Conservation (phyloP, 2,113 vertebrate species). For the Syngnathus floridae region DNA sequence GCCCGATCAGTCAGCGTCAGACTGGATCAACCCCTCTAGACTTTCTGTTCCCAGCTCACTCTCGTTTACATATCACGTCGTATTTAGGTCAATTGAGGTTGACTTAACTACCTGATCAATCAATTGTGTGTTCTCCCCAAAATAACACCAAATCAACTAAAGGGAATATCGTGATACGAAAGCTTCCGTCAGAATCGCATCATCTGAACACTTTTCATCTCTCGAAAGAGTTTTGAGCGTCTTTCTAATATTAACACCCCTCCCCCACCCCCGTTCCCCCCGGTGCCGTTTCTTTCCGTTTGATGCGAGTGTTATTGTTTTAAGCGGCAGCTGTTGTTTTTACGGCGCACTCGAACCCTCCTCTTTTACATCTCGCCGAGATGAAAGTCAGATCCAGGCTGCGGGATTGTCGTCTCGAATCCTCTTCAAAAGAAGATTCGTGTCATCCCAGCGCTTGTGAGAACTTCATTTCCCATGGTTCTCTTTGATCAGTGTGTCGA, state of each 20-base stretch:
- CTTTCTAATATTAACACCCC: constrained; percentile 30
- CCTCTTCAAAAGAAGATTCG: constrained; percentile 53
- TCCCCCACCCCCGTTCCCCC: constrained; percentile 10
- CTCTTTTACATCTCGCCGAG: constrained; percentile 57
- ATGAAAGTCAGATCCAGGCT: constrained; percentile 64
- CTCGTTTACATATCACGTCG: background rate
- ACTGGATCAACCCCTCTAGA: constrained; percentile 23
- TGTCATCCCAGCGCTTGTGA: constrained; percentile 55
- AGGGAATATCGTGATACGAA: constrained; percentile 29
- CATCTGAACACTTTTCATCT: constrained; percentile 47
- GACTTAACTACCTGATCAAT: constrained; percentile 2
- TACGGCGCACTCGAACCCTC: constrained; percentile 50
- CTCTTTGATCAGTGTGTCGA: constrained; percentile 56
- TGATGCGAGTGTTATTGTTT: constrained; percentile 61
- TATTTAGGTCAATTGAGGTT: constrained; percentile 7
- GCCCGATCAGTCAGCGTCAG: constrained; percentile 24
- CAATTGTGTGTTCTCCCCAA: background rate
- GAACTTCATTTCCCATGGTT: constrained; percentile 67
- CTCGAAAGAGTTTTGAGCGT: constrained; percentile 41
- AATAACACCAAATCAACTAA: constrained; percentile 18
- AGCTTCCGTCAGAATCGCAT: constrained; percentile 40
- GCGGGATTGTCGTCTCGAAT: constrained; percentile 57
- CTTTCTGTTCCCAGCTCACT: background rate
- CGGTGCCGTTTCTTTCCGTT: constrained; percentile 35
- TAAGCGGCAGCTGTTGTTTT: constrained; percentile 67